A percentile compares a stretch with the other conserved stretches of the same genome.
phyloP scores from a whole-genome alignment of 2,113 vertebrate species.

The Naja naja region DNA sequence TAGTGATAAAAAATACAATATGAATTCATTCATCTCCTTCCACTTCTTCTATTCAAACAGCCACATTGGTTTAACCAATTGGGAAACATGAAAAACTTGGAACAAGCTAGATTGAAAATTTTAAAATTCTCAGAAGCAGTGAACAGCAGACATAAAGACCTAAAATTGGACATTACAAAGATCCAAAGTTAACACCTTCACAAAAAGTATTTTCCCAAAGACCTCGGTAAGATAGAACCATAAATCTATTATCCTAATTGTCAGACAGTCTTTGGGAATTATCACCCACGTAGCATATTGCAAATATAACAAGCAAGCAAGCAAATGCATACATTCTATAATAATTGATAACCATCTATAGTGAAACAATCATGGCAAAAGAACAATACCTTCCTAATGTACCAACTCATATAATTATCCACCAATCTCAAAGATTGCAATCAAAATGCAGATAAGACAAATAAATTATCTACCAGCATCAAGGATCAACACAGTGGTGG shows the following conservation, averaged over 20 bases:
- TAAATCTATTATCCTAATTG: background rate
- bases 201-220: background rate
- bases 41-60: background rate
- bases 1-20: background rate
- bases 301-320: background rate
- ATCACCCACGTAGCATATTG: background rate
- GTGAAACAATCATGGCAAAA: background rate
- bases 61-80: background rate
- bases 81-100: background rate
- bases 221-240: background rate
- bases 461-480: background rate
- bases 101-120: background rate
- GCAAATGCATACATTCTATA: background rate
- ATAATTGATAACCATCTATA: background rate
- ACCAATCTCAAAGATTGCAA: background rate
- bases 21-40: background rate
- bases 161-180: background rate
- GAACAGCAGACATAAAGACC: background rate
- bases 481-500: background rate
- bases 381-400: background rate
- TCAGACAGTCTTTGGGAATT: background rate
- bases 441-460: background rate
- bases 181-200: background rate
- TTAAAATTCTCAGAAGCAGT: background rate
- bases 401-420: background rate